Evolutionary conservation across 2,888 invertebrate species (phyloP).

Genomic region (Aphrophora alni): DNA sequence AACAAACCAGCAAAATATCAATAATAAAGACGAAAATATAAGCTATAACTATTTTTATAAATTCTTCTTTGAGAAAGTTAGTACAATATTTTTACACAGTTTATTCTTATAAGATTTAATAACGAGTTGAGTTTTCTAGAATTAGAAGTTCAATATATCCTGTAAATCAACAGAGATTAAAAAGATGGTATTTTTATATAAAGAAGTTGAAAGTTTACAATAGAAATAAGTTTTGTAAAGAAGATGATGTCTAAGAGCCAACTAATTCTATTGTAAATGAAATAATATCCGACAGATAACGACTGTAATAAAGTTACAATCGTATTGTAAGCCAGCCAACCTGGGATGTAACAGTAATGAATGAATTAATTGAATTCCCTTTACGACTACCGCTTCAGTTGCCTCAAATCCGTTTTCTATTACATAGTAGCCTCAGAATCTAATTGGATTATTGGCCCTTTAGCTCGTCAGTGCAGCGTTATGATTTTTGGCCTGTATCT

Average conservation of each 20-base stretch:
- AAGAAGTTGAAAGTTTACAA: neutral
- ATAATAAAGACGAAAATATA: too few relatives aligned
- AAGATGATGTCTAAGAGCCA: neutral
- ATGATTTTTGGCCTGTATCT: neutral
- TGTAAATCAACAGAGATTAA: too few relatives aligned
- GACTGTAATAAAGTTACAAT: neutral
- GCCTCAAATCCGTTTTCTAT: slow-evolving; percentile 6
- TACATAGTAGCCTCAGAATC: neutral
- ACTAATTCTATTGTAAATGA: neutral
- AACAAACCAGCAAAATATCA: too few relatives aligned
- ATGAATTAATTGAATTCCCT: slow-evolving; percentile 9
- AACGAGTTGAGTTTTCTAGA: too few relatives aligned
- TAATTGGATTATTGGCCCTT: slow-evolving; percentile 9
- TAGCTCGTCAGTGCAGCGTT: neutral
- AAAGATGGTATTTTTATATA: too few relatives aligned
- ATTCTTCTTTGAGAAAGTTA: too few relatives aligned
- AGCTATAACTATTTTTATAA: too few relatives aligned
- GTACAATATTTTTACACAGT: too few relatives aligned
- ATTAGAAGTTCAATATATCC: too few relatives aligned
- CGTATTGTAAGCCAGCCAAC: neutral
- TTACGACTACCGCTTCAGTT: neutral
- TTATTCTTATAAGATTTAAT: too few relatives aligned
- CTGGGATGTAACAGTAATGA: neutral
- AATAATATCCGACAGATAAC: neutral
- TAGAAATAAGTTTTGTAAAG: neutral